phyloP scores from a whole-genome alignment of 2,797 vertebrate genomes.

The Spheniscus humboldti region DNA sequence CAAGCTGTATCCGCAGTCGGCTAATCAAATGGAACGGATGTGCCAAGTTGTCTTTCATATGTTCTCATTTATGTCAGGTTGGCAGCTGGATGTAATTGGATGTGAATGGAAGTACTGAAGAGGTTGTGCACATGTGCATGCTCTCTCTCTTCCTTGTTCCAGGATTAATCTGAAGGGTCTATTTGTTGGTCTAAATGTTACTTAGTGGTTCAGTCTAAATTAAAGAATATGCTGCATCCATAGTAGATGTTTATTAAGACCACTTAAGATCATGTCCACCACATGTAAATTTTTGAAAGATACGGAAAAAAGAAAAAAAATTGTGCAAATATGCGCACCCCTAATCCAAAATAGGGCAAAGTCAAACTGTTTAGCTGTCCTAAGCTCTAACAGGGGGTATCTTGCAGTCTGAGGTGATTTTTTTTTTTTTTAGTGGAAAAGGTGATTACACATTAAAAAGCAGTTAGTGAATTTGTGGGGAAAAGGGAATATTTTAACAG shows the following conservation, averaged over 20 bases:
- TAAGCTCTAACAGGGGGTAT: background rate
- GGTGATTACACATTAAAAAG: background rate
- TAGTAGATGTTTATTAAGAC: background rate
- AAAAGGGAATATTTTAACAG: background rate
- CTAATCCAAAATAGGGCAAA: background rate
- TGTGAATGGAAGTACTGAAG: background rate
- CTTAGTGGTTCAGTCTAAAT: background rate
- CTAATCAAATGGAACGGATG: background rate
- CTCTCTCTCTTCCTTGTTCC: background rate
- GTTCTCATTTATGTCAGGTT: background rate
- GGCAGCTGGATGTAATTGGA: constrained; percentile 13
- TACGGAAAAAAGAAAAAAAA: background rate
- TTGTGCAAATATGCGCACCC: background rate
- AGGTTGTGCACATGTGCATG: background rate
- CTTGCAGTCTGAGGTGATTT: background rate
- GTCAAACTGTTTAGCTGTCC: background rate
- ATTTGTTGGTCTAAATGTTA: background rate
- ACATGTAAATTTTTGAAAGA: background rate
- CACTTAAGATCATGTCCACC: background rate
- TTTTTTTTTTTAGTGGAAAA: background rate
- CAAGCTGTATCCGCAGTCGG: background rate
- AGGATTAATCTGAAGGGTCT: background rate
- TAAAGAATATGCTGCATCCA: background rate
- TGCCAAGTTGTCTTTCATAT: constrained; percentile 31
- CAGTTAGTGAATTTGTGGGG: background rate